Percentiles rank a stretch among this genome's conserved stretches.
phyloP scores from a whole-genome alignment of 92 coral and sea anemone genomes.

The Porites evermanni region DNA sequence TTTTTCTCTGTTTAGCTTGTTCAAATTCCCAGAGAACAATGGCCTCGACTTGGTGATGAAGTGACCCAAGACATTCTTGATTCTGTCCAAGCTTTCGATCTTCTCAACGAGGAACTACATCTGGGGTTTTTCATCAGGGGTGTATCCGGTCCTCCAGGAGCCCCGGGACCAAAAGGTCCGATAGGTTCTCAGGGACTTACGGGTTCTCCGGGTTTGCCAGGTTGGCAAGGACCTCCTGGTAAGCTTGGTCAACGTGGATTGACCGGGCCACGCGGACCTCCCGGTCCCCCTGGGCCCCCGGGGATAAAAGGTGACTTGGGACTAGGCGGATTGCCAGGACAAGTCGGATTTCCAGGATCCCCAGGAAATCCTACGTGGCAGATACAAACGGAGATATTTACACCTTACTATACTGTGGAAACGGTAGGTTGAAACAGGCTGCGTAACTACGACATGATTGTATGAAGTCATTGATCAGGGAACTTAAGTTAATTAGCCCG shows the following conservation, averaged over 20 bases:
- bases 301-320: constrained; percentile 80
- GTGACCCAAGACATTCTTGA: constrained; percentile 85
- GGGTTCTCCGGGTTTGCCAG: constrained; percentile 76
- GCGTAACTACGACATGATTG: too few relatives aligned
- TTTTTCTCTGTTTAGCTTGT: constrained; percentile 6
- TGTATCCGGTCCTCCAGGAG: constrained; percentile 86
- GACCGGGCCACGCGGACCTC: constrained; percentile 81
- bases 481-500: too few relatives aligned
- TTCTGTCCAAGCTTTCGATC: constrained; percentile 71
- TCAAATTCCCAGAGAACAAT: constrained; percentile 47
- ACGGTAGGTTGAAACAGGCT: constrained; percentile 39
- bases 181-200: constrained; percentile 67
- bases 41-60: constrained; percentile 88
- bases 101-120: constrained; percentile 82
- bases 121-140: constrained; percentile 92
- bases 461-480: too few relatives aligned
- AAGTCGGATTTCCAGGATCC: constrained; percentile 76
- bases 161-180: constrained; percentile 82
- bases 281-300: constrained; percentile 71
- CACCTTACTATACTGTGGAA: constrained; percentile 41
- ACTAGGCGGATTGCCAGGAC: constrained; percentile 75
- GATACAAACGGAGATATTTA: constrained; percentile 30
- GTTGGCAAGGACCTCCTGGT: constrained; percentile 82
- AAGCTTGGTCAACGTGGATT: constrained; percentile 74
- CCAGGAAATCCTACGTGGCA: constrained; percentile 61